A percentile compares a stretch with the other conserved stretches of the same genome.
Evolutionary conservation across 2,888 invertebrate genomes (phyloP).

Genomic region (Calephelis perditalis): DNA sequence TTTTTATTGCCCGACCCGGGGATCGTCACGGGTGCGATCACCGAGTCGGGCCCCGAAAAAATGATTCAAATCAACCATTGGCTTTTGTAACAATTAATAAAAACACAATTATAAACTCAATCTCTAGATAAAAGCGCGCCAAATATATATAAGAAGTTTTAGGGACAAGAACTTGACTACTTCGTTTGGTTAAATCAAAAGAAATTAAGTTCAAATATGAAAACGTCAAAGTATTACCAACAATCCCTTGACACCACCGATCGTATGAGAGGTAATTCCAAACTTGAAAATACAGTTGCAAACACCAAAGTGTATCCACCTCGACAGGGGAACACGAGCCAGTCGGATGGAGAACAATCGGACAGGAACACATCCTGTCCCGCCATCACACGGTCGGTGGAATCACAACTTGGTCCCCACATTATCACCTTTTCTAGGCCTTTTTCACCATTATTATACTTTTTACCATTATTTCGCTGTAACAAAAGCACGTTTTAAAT

Average conservation of each 20-base stretch:
- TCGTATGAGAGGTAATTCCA: background rate
- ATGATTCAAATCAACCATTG: too few species aligned
- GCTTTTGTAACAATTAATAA: too few species aligned
- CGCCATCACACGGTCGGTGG: conserved; percentile 38
- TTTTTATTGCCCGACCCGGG: too few species aligned
- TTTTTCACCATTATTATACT: conserved; percentile 17
- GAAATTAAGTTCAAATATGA: too few species aligned
- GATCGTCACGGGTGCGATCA: too few species aligned
- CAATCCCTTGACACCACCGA: background rate
- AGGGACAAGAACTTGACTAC: too few species aligned
- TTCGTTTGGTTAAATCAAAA: too few species aligned
- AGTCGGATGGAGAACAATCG: conserved; percentile 35
- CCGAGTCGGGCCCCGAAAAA: too few species aligned
- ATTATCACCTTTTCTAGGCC: conserved; percentile 34
- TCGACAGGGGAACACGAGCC: conserved; percentile 37
- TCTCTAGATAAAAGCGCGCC: too few species aligned
- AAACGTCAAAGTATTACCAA: background rate
- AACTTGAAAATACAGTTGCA: too few species aligned
- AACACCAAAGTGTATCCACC: conserved; percentile 37
- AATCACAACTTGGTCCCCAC: conserved; percentile 43
- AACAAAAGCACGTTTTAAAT: conserved; percentile 2
- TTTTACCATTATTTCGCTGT: conserved; percentile 26
- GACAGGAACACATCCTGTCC: conserved; percentile 33
- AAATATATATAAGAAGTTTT: too few species aligned
- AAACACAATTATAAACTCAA: too few species aligned